Percentiles rank a stretch among this genome's conserved stretches.
phyloP scores from a whole-genome alignment of 2,888 invertebrate species.

The Cephalotes varians region DNA sequence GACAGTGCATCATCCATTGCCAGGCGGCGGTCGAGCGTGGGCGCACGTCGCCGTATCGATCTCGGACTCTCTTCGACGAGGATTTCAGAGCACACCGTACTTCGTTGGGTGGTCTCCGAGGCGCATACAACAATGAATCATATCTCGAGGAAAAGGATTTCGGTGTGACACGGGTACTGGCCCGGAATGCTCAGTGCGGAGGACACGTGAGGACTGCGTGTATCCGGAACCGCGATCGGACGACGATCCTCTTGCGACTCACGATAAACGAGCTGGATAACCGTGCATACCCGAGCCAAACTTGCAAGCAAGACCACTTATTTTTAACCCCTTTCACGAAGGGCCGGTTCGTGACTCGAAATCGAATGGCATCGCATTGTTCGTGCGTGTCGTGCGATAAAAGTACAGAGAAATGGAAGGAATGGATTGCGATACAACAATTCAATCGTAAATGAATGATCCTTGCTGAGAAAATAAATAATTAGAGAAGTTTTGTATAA shows the following conservation, averaged over 20 bases:
- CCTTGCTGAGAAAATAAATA: background rate
- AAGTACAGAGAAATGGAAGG: background rate
- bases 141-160: constrained; percentile 76
- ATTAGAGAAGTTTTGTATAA: background rate
- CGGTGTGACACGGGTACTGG: constrained; percentile 74
- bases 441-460: background rate
- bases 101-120: constrained; percentile 81
- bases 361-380: constrained; percentile 21
- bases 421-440: background rate
- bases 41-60: constrained; percentile 82
- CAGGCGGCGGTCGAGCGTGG: constrained; percentile 78
- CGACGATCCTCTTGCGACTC: constrained; percentile 59
- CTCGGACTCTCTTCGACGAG: constrained; percentile 79
- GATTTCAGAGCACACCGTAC: constrained; percentile 80
- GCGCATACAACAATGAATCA: constrained; percentile 82
- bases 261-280: constrained; percentile 67
- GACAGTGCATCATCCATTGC: constrained; percentile 77
- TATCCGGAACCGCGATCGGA: constrained; percentile 70
- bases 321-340: constrained; percentile 4
- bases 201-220: constrained; percentile 56
- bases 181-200: constrained; percentile 55
- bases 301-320: constrained; percentile 24
- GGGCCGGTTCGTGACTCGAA: constrained; percentile 12
- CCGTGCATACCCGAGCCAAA: background rate
- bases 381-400: background rate